Evolutionary conservation across 2,888 invertebrate genomes (phyloP), one percentile per base, ranked within the genome.

Genomic region (Tenthredo amoena): DNA sequence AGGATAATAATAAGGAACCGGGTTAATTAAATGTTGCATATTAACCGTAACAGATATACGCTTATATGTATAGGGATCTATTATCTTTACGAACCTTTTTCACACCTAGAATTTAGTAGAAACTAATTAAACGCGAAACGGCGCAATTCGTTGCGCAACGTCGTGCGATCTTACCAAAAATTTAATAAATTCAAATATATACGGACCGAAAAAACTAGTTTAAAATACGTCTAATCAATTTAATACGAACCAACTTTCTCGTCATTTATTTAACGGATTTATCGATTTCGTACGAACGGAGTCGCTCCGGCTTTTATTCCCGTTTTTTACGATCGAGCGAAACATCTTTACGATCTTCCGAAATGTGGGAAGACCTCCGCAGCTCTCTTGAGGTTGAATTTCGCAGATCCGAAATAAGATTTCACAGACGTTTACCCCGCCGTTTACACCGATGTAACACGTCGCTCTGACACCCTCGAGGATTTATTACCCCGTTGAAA

Each of bases 331-430:
- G 40, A 74, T 43, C 6, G 43, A 43, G 43, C 6, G 43, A 43
- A 43, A 43, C 12, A 74, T 74, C 43, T 74, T 74, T 74, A 74
- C 74, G 74, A 74, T 74, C 47, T 43, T 74, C 43, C 21, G 4
- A 21, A 31, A 55, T 7, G 55, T 7, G 55, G n/a, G 55, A 26
- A 26, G 0, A n/a, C n/a, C n/a, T n/a, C 21, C 62, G n/a, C 21
- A 12, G 12, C 10, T 21, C 62, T 62, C 62, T 55, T 62, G 26
- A 62, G 26, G 62, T 62, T 26, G 26, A 10, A 62, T 62, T 26
- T 62, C 21, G 12, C 47, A 62, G 62, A 62, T 62, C 10, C 26
- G 10, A 62, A 10, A 26, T 62, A 62, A 62, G 62, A 62, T 62
- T 62, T 62, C 62, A 3, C 26, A 62, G 7, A 21, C 9, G 21